Evolutionary conservation across 2,797 vertebrate species (phyloP).

Genomic region (Heterohyrax brucei): DNA sequence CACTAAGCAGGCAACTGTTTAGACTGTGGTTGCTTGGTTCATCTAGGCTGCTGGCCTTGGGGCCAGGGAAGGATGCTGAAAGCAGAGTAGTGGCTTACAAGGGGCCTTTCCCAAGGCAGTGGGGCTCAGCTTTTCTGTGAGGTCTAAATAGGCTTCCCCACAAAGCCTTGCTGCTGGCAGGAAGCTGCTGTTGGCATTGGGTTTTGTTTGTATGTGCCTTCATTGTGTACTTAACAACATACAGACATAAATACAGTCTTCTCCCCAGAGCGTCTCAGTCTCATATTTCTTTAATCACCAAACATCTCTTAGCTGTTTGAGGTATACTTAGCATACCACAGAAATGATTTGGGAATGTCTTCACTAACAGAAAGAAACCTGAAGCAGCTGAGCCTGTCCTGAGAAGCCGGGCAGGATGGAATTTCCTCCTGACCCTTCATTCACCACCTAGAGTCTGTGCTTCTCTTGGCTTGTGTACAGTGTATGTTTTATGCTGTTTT

Average conservation of each 20-base stretch:
- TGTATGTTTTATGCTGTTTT: not conserved
- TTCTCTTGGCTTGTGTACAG: accelerated
- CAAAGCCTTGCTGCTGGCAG: not conserved
- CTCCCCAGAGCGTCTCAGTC: not conserved
- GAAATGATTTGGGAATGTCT: not conserved
- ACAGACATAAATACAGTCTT: not conserved
- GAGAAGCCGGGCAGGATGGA: accelerated
- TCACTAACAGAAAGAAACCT: not conserved
- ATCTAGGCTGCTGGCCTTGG: not conserved
- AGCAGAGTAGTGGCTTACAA: not conserved
- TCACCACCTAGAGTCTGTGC: accelerated
- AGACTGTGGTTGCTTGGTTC: accelerated
- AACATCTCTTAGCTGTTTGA: not conserved
- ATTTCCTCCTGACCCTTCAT: accelerated
- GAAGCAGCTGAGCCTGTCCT: accelerated
- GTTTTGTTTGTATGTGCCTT: not conserved
- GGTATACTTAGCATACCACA: accelerated
- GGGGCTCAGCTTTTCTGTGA: not conserved
- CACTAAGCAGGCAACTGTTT: not conserved
- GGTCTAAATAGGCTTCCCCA: not conserved
- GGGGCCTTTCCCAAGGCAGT: not conserved
- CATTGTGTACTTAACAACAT: not conserved
- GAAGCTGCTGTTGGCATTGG: accelerated
- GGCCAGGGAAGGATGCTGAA: not conserved
- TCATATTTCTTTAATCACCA: not conserved